A percentile compares a stretch with the other conserved stretches of the same genome.
phyloP scores from a whole-genome alignment of 2,113 vertebrate species.

The Stictonetta naevosa region DNA sequence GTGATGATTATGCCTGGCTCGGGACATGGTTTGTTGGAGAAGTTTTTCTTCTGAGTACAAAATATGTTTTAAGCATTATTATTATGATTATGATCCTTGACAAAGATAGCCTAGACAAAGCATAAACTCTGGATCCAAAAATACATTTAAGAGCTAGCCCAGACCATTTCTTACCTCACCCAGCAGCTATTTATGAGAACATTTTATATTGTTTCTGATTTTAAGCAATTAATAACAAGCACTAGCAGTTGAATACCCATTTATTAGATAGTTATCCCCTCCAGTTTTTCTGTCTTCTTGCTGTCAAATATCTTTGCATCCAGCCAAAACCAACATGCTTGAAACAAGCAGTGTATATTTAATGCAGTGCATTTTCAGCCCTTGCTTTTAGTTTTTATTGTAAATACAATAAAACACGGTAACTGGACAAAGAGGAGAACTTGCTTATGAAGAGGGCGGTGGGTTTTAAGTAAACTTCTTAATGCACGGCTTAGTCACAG shows the following conservation, averaged over 20 bases:
- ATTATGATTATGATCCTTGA: background rate
- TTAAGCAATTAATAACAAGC: constrained; percentile 49
- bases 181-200: constrained; percentile 65
- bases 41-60: background rate
- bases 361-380: background rate
- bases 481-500: constrained; percentile 25
- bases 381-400: background rate
- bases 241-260: constrained; percentile 33
- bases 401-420: background rate
- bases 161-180: constrained; percentile 50
- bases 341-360: constrained; percentile 17
- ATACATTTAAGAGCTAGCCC: constrained; percentile 37
- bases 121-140: constrained; percentile 51
- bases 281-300: constrained; percentile 1
- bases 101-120: constrained; percentile 58
- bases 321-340: constrained; percentile 30
- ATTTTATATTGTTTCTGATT: constrained; percentile 55
- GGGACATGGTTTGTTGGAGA: background rate
- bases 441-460: background rate
- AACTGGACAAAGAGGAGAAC: background rate
- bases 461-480: constrained; percentile 56
- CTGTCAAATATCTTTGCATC: constrained; percentile 39
- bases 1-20: background rate
- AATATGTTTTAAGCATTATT: constrained; percentile 3
- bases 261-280: constrained; percentile 46